A percentile compares a stretch with the other conserved stretches of the same genome.
Conservation (phyloP, 2,797 vertebrate species). For the Psittacula echo region DNA sequence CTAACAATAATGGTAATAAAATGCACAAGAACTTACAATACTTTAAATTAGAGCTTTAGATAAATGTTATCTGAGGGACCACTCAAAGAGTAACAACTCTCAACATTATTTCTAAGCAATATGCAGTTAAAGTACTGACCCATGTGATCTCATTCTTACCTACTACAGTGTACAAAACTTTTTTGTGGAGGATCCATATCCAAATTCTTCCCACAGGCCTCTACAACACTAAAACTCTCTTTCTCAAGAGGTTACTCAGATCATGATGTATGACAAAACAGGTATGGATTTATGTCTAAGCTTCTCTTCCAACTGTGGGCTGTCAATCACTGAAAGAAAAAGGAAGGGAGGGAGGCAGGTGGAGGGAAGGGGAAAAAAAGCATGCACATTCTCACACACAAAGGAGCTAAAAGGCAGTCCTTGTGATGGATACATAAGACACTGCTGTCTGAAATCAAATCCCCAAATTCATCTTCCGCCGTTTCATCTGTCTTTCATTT, state of each 20-base stretch:
- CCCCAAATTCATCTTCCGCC: not conserved
- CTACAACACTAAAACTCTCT: not conserved
- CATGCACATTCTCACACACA: rapidly evolving
- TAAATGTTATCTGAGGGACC: not conserved
- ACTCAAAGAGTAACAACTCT: not conserved
- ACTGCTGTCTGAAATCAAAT: conserved; percentile 1
- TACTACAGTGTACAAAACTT: not conserved
- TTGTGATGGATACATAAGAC: not conserved
- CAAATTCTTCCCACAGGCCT: rapidly evolving
- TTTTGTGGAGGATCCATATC: not conserved
- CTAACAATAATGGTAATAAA: not conserved
- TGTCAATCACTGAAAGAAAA: not conserved
- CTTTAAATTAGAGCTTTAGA: not conserved
- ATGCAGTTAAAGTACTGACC: not conserved
- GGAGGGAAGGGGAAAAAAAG: not conserved
- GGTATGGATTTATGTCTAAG: not conserved
- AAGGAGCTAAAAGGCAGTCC: not conserved
- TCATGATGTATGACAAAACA: not conserved
- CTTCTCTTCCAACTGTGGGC: not conserved
- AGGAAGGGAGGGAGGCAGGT: not conserved
- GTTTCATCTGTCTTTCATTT: not conserved
- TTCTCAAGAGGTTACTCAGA: not conserved
- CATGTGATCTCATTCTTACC: not conserved
- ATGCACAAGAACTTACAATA: not conserved
- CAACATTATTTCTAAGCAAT: not conserved